Percentiles rank a stretch among this genome's conserved stretches.
phyloP scores from a whole-genome alignment of 2,797 vertebrate species.

The Acipenser ruthenus region DNA sequence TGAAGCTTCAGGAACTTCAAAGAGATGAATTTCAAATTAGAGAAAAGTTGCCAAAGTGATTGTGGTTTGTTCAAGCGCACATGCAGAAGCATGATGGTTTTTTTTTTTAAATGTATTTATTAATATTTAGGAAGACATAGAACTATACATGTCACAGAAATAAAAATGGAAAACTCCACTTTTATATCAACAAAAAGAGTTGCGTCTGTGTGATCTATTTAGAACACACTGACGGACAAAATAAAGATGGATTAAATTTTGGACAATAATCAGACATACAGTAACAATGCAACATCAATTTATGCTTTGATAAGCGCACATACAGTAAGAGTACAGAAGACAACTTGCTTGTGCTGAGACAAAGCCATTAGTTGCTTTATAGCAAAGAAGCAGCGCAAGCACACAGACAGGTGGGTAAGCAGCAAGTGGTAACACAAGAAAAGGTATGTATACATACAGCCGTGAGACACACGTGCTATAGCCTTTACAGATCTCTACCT shows the following conservation, averaged over 20 bases:
- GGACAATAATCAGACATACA: conserved; percentile 5
- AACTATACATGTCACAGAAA: no score
- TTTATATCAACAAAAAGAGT: no score
- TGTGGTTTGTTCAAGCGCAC: conserved; percentile 16
- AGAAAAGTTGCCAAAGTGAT: conserved; percentile 10
- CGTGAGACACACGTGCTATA: conserved; percentile 27
- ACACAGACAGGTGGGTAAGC: conserved; percentile 15
- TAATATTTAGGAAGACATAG: no score
- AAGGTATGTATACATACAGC: conserved; percentile 20
- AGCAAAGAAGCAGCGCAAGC: conserved; percentile 7
- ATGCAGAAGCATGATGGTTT: conserved; percentile 11
- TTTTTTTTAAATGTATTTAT: no score
- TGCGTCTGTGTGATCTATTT: not conserved
- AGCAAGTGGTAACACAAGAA: conserved; percentile 7
- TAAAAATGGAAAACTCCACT: no score
- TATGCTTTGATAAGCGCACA: no score
- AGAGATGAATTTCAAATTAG: conserved; percentile 40
- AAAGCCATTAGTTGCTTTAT: no score
- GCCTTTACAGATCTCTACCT: conserved; percentile 46
- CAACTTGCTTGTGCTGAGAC: no score
- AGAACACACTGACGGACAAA: not conserved
- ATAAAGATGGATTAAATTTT: not conserved
- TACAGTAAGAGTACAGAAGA: no score
- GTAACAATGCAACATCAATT: not conserved
- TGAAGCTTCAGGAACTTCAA: conserved; percentile 46